Conservation (phyloP, 2,888 invertebrate genomes). For the Lochmaea capreae region DNA sequence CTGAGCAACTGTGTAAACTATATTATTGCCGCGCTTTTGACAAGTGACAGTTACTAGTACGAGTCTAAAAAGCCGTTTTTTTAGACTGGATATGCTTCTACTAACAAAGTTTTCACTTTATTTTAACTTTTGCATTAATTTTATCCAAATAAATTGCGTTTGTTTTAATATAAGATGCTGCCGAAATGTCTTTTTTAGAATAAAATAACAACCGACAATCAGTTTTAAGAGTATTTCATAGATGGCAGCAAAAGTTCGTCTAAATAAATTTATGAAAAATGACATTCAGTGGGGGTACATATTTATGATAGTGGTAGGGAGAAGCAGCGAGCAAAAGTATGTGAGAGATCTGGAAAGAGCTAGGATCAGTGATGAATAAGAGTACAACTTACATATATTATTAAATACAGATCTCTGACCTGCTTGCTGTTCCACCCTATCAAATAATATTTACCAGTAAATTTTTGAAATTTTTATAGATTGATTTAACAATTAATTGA, state of each 20-base stretch:
- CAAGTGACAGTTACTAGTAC: slow-evolving; percentile 7
- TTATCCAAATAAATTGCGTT: background rate
- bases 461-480: too few relatives aligned
- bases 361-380: too few relatives aligned
- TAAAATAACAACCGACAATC: background rate
- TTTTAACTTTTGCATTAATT: too few relatives aligned
- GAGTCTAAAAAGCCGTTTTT: background rate
- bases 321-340: too few relatives aligned
- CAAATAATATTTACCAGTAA: too few relatives aligned
- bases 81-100: slow-evolving; percentile 6
- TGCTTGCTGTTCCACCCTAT: too few relatives aligned
- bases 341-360: too few relatives aligned
- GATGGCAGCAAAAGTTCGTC: background rate
- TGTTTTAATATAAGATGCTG: background rate
- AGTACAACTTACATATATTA: too few relatives aligned
- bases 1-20: background rate
- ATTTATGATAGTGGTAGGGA: too few relatives aligned
- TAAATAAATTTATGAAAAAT: background rate
- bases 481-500: too few relatives aligned
- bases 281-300: too few relatives aligned
- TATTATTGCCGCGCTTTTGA: background rate
- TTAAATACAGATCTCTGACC: too few relatives aligned
- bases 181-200: slow-evolving; percentile 4
- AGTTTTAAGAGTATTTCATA: background rate
- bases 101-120: background rate